Base-by-base conservation (phyloP, 1,140 invertebrate genomes). In the Oreohelix idahoensis region DNA sequence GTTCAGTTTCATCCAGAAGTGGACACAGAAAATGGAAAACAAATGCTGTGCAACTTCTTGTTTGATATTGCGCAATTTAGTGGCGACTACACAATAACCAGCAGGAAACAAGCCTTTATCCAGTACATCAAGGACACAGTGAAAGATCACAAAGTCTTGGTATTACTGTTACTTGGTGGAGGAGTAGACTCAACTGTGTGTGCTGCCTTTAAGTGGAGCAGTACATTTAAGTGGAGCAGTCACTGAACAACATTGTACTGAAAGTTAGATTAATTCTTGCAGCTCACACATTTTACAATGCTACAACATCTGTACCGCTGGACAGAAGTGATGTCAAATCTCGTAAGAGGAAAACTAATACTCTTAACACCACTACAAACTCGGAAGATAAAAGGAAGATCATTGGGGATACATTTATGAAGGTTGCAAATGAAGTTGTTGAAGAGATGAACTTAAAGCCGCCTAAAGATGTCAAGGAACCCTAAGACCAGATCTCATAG, bases 161-260 rank as follows among this genome's bases (percentile, higher is more conserved):
- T 98, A 93, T 94, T 96, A 10, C 35, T 98, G 92, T 93, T 99
- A 84, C 95, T 98, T 53, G 98, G 97, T 92, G 98, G 98, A 39
- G 98, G 98, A 42, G 98, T 99, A 17, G 98, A 99, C 93, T 99
- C 98, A 0, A 98, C 98, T 71, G 98, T 99, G 17, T 99, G 98
- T 94, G 98, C 98, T 38, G 98, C 98, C 29, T 93, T 99, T 94
- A 94, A 84, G 95, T 96, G 86, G 96, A 98, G 87, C 97, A 99
- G 94, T 94, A 99, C 35, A 97, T 99, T 89, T 95, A 96, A 87
- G 98, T 99, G 23, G 96, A 97, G 89, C 94, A 96, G 90, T 97
- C 96, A 84, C 94, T 99, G 35, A 94, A 95, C 35, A 95, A 96
- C 86, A 93, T 99, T 78, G 98, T 98, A 29, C 94, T 99, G 26